Conservation (phyloP, 2,888 invertebrate species). For the Dicyrtoma fusca region DNA sequence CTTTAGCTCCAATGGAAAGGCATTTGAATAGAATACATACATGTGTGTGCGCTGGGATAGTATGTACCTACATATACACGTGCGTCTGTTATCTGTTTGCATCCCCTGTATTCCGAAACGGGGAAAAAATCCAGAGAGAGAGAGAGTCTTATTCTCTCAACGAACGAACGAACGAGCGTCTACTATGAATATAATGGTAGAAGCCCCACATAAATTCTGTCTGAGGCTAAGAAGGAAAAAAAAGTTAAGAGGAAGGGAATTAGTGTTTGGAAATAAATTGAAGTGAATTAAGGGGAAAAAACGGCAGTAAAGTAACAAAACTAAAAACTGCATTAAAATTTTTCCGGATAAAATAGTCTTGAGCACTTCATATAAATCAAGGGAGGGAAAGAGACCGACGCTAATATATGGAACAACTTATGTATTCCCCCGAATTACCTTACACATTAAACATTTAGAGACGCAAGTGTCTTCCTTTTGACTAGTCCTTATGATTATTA, state of each 20-base stretch:
- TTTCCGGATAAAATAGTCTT: constrained; percentile 29
- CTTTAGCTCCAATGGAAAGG: too few relatives aligned
- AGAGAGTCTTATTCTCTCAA: too few relatives aligned
- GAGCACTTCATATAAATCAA: constrained; percentile 20
- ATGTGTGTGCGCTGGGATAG: too few relatives aligned
- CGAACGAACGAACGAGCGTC: too few relatives aligned
- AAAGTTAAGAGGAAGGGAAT: constrained; percentile 28
- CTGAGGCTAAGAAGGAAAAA: constrained; percentile 2
- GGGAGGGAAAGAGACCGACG: constrained; percentile 24
- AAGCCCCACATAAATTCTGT: not conserved
- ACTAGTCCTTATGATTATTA: constrained; percentile 26
- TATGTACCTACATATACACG: too few relatives aligned
- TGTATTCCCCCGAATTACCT: constrained; percentile 29
- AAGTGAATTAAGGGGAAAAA: constrained; percentile 32
- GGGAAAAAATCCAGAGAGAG: too few relatives aligned
- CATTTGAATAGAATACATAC: not conserved
- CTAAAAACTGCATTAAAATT: constrained; percentile 27
- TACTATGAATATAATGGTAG: not conserved
- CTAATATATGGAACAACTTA: constrained; percentile 35
- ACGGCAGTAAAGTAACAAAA: constrained; percentile 15
- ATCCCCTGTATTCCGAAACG: too few relatives aligned
- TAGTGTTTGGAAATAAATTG: constrained; percentile 27
- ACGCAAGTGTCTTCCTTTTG: constrained; percentile 1
- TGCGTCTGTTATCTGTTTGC: too few relatives aligned
- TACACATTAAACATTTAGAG: constrained; percentile 34